These are phyloP conservation scores for Lepidurus arcticus DNA, from an alignment of 1,140 invertebrate genomes.

Conservation along the genomic window DNA sequence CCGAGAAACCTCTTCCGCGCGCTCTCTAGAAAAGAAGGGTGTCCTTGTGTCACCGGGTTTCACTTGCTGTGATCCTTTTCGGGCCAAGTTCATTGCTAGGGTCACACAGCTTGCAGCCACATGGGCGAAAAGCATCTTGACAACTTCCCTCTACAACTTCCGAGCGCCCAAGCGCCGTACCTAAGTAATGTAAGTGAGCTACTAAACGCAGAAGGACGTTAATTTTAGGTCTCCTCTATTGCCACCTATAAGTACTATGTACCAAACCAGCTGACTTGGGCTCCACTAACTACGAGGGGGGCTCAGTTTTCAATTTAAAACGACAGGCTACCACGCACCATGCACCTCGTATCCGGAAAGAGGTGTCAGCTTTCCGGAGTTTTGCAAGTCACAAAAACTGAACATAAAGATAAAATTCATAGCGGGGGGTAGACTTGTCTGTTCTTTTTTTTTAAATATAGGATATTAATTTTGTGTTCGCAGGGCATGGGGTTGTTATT, in stretches of 20 bases:
- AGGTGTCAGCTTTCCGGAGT: slow-evolving; percentile 17
- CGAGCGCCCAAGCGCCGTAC: not conserved
- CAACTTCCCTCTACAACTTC: slow-evolving; percentile 4
- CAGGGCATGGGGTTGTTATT: no score
- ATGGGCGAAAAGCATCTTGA: not conserved
- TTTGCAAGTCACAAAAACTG: slow-evolving; percentile 2
- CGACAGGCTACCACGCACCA: slow-evolving; percentile 6
- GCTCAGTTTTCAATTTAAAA: slow-evolving; percentile 22
- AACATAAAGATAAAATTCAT: not conserved
- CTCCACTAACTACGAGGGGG: slow-evolving; percentile 12
- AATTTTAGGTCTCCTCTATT: slow-evolving; percentile 12
- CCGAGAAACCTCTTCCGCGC: not conserved
- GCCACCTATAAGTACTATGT: not conserved
- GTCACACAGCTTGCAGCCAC: slow-evolving; percentile 17
- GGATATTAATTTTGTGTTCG: no score
- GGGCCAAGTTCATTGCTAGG: not conserved
- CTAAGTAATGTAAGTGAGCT: slow-evolving; percentile 16
- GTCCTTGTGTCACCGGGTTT: not conserved
- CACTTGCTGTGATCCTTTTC: not conserved
- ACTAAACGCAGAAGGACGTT: slow-evolving; percentile 15
- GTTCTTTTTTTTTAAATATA: not conserved
- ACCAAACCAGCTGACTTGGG: not conserved
- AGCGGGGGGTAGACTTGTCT: not conserved
- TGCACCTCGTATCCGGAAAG: slow-evolving; percentile 17
- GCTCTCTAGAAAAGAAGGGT: not conserved